phyloP scores from a whole-genome alignment of 1,140 invertebrate species.

The Zaprionus vittiger region DNA sequence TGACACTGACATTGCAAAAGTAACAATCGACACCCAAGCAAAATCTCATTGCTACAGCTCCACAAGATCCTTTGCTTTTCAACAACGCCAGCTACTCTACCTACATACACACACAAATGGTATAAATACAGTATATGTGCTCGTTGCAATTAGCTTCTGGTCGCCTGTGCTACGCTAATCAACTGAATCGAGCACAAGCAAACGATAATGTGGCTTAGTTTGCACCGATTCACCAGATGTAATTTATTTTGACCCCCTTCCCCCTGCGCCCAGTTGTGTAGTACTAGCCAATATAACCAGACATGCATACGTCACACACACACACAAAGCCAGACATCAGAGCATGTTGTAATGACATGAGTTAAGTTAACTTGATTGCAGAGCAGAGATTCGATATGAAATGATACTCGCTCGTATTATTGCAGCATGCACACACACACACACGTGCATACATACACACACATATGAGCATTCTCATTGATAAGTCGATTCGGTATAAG shows the following conservation, averaged over 20 bases:
- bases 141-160: constrained; percentile 8
- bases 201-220: constrained; percentile 61
- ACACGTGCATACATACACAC: constrained; percentile 42
- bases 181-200: constrained; percentile 5
- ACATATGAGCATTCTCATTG: constrained; percentile 80
- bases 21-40: constrained; percentile 8
- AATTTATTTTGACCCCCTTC: constrained; percentile 4
- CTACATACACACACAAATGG: constrained; percentile 13
- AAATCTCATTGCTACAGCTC: neutral
- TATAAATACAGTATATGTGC: neutral
- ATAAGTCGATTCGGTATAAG: constrained; percentile 70
- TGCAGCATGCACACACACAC: constrained; percentile 45
- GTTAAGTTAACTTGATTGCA: neutral
- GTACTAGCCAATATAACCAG: constrained; percentile 26
- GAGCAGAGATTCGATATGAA: neutral
- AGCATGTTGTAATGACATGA: neutral
- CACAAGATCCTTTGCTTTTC: neutral
- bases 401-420: constrained; percentile 14
- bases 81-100: neutral
- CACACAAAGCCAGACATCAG: neutral
- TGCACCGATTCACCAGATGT: constrained; percentile 49
- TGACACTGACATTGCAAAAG: neutral
- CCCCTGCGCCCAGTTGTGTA: constrained; percentile 13
- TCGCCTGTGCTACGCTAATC: neutral
- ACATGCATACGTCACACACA: constrained; percentile 24